Evolutionary conservation across 2,888 invertebrate species (phyloP), one percentile per base, ranked within the genome.

Genomic region (Hirtodrosophila duncani): DNA sequence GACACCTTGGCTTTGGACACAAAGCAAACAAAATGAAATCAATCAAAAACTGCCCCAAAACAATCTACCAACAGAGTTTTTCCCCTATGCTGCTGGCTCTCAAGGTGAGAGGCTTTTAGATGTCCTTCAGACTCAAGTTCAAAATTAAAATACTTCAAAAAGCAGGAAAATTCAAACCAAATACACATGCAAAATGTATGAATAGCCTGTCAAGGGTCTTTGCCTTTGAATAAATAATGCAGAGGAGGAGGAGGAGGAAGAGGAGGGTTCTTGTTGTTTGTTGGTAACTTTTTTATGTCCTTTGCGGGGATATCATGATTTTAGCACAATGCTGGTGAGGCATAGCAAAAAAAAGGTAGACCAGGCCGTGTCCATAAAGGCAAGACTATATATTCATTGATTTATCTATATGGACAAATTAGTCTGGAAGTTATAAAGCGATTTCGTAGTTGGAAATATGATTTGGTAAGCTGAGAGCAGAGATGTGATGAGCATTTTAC

Each of bases 201-300:
- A 61, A 56, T 55, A 48, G 60, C 37, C 55, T 53, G 42, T 44
- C 51, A 46, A 62, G 66, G 48, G 49, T 52, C 9, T 29, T 20
- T 3, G 29, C 34, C 38, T 21, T 11, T 56, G 41, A 58, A 65
- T 63, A 51, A 65, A 65, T 62, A 65, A 65, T 62, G 52, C 43
- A 56, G 51, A 50, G 48, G 33, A 45, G 39, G n/a, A n/a, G n/a
- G n/a, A n/a, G n/a, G n/a, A n/a, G n/a, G n/a, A 58, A 43, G 58
- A 58, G 21, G 43, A 50, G 39, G 37, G 27, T 9, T 58, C 29
- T 30, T 33, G 27, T 43, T 46, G 10, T 2, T 13, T 20, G 11
- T 9, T 16, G 14, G 7, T 18, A 20, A 20, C 13, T 29, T 9
- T 11, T 20, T 27, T 2, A 27, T 7, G 36, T 7, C 30, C 52